phyloP scores from a whole-genome alignment of 92 coral and sea anemone genomes.

The Heliopora coerulea region DNA sequence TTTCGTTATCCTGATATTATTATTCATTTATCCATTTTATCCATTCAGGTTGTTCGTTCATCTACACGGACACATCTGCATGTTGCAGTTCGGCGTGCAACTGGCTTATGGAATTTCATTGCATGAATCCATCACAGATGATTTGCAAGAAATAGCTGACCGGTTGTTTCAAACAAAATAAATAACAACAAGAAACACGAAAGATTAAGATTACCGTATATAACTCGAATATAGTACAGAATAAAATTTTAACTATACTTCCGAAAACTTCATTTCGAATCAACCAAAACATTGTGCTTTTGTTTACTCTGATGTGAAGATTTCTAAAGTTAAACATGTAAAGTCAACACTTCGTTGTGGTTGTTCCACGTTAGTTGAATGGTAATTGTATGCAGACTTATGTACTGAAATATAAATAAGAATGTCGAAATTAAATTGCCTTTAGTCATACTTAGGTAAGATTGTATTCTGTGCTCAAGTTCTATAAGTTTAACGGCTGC shows the following conservation, averaged over 20 bases:
- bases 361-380: too few species aligned
- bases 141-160: conserved; percentile 20
- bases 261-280: background rate
- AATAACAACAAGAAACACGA: background rate
- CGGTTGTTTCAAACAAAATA: background rate
- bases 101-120: conserved; percentile 35
- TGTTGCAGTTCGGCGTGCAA: conserved; percentile 28
- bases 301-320: background rate
- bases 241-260: background rate
- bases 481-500: too few species aligned
- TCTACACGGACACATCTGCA: conserved; percentile 7
- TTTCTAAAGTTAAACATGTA: background rate
- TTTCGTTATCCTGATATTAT: too few species aligned
- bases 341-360: background rate
- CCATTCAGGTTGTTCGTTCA: conserved; percentile 14
- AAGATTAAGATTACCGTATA: background rate
- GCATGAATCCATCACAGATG: conserved; percentile 34
- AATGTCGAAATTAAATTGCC: too few species aligned
- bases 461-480: too few species aligned
- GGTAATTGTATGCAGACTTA: background rate
- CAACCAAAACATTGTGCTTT: background rate
- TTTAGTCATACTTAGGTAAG: too few species aligned
- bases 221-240: background rate
- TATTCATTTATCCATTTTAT: too few species aligned
- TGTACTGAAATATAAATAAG: too few species aligned